phyloP scores from a whole-genome alignment of 1,140 invertebrate species.

The Anastrepha obliqua region DNA sequence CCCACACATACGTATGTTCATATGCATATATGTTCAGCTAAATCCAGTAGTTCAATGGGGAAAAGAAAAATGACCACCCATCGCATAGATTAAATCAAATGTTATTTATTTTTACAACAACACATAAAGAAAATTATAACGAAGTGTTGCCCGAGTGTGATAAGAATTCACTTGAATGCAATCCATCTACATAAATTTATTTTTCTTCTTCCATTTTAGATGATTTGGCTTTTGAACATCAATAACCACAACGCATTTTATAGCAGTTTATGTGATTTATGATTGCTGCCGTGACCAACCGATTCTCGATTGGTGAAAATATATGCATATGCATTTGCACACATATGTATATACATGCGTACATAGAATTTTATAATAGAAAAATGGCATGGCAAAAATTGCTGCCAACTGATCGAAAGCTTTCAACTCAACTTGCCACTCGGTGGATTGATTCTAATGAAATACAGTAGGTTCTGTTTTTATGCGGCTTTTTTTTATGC shows the following conservation, averaged over 20 bases:
- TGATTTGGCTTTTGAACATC: not conserved
- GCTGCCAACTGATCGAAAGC: not conserved
- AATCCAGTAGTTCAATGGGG: no score
- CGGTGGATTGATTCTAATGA: not conserved
- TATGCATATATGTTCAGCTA: no score
- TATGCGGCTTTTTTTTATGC: no score
- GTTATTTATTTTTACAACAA: no score
- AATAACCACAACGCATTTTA: not conserved
- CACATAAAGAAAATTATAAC: not conserved
- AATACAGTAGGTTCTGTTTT: no score
- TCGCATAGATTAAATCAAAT: no score
- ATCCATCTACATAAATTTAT: not conserved
- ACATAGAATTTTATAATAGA: not conserved
- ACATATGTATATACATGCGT: not conserved
- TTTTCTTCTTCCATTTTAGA: not conserved
- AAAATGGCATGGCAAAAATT: not conserved
- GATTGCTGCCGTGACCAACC: not conserved
- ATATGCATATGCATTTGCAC: not conserved
- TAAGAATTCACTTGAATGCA: not conserved
- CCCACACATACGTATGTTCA: no score
- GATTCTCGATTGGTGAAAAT: not conserved
- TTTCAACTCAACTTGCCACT: no score
- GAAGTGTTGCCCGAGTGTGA: not conserved
- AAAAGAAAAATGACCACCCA: no score
- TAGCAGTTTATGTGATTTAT: constrained; percentile 18